Percentiles rank a stretch among this genome's conserved stretches.
Conservation (phyloP, 2,888 invertebrate genomes). For the Macrosiphum euphorbiae region DNA sequence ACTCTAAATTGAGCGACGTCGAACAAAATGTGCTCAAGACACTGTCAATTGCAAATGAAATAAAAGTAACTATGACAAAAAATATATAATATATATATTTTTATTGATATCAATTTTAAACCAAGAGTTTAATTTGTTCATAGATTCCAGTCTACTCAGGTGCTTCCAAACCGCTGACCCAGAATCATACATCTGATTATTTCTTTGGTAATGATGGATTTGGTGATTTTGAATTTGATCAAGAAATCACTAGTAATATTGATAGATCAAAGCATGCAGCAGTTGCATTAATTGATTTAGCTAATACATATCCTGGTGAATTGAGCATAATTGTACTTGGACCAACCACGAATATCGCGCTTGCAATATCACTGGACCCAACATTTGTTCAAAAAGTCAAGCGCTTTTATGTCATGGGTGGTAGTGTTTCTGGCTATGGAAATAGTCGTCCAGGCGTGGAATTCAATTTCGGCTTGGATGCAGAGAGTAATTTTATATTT, state of each 20-base stretch:
- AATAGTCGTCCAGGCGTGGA: neutral
- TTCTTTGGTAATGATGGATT: constrained; percentile 26
- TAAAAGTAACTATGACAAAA: neutral
- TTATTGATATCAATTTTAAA: neutral
- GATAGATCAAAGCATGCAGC: neutral
- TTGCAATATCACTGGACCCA: neutral
- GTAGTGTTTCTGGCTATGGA: neutral
- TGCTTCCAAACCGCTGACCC: neutral
- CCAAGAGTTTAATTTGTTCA: neutral
- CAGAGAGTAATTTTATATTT: constrained; percentile 14
- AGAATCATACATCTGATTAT: neutral
- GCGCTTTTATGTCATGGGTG: constrained; percentile 14
- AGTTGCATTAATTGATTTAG: constrained; percentile 7
- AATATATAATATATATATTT: neutral
- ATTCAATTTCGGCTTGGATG: constrained; percentile 30
- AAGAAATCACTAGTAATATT: neutral
- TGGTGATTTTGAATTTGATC: constrained; percentile 29
- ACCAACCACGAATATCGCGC: constrained; percentile 14
- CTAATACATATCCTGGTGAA: constrained; percentile 7
- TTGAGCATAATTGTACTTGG: constrained; percentile 27
- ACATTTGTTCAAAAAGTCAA: neutral
- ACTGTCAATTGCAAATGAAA: neutral
- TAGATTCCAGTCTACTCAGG: neutral
- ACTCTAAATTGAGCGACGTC: neutral
- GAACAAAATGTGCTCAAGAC: neutral